A percentile compares a stretch with the other conserved stretches of the same genome.
Conservation (phyloP, 2,113 vertebrate species). For the Anguilla rostrata region DNA sequence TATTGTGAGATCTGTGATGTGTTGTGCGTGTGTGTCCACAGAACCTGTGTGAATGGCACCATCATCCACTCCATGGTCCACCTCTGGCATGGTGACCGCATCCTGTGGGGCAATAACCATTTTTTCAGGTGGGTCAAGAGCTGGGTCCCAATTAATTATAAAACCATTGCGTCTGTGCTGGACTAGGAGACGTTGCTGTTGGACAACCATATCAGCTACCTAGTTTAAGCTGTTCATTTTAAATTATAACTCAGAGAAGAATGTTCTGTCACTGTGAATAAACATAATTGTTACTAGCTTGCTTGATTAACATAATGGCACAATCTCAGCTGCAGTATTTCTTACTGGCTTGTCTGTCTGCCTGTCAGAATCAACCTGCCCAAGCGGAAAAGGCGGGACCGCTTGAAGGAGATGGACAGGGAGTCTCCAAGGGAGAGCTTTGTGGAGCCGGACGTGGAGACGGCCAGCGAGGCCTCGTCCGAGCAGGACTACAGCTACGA, state of each 20-base stretch:
- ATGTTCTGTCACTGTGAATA: no score
- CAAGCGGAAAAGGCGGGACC: constrained; percentile 89
- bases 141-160: background rate
- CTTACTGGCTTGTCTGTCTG: background rate
- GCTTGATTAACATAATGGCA: no score
- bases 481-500: constrained; percentile 98
- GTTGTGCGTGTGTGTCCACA: constrained; percentile 44
- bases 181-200: background rate
- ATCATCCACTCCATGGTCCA: constrained; percentile 78
- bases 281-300: no score
- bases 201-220: background rate
- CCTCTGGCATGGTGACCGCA: constrained; percentile 95
- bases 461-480: constrained; percentile 95
- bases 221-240: background rate
- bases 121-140: constrained; percentile 86
- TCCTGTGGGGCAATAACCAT: constrained; percentile 99
- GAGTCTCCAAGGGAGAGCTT: constrained; percentile 73
- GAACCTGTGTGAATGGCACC: constrained; percentile 93
- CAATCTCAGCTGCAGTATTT: no score
- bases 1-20: background rate
- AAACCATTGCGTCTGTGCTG: background rate
- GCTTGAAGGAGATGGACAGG: constrained; percentile 88
- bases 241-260: background rate
- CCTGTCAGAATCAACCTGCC: constrained; percentile 87
- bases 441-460: constrained; percentile 85